phyloP scores from a whole-genome alignment of 2,113 vertebrate species.

The Brevimyrus niger region DNA sequence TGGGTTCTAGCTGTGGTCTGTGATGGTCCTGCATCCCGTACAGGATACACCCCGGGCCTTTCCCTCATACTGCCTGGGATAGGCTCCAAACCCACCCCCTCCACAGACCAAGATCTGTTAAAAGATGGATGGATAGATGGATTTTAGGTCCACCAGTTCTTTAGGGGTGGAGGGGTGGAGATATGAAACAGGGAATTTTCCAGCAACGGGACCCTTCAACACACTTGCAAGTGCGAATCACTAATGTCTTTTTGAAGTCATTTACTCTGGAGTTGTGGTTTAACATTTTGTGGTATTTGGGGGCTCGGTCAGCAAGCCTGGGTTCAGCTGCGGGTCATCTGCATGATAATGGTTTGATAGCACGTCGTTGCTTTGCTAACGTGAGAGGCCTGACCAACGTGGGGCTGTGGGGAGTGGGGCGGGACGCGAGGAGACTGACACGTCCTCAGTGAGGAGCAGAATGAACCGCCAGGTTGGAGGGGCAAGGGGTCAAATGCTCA shows the following conservation, averaged over 20 bases:
- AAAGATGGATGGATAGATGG: background rate
- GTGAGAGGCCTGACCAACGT: slow-evolving; percentile 45
- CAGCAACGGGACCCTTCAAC: slow-evolving; percentile 40
- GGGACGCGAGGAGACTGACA: background rate
- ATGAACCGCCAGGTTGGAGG: background rate
- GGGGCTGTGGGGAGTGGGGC: background rate
- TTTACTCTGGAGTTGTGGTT: slow-evolving; percentile 58
- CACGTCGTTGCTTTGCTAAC: slow-evolving; percentile 46
- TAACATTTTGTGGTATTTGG: slow-evolving; percentile 69
- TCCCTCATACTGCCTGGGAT: background rate
- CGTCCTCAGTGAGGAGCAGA: background rate
- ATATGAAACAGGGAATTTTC: slow-evolving; percentile 49
- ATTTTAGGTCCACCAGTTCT: background rate
- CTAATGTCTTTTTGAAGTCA: slow-evolving; percentile 44
- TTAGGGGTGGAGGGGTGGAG: background rate
- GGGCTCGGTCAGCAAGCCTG: slow-evolving; percentile 48
- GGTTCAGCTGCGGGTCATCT: slow-evolving; percentile 60
- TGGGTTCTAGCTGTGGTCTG: background rate
- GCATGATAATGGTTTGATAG: slow-evolving; percentile 64
- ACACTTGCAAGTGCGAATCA: slow-evolving; percentile 43
- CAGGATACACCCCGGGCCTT: background rate
- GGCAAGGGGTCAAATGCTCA: background rate
- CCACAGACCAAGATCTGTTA: background rate
- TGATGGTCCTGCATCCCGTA: background rate
- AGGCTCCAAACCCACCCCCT: background rate